phyloP scores from a whole-genome alignment of 1,140 invertebrate species.

The Coptotermes formosanus region DNA sequence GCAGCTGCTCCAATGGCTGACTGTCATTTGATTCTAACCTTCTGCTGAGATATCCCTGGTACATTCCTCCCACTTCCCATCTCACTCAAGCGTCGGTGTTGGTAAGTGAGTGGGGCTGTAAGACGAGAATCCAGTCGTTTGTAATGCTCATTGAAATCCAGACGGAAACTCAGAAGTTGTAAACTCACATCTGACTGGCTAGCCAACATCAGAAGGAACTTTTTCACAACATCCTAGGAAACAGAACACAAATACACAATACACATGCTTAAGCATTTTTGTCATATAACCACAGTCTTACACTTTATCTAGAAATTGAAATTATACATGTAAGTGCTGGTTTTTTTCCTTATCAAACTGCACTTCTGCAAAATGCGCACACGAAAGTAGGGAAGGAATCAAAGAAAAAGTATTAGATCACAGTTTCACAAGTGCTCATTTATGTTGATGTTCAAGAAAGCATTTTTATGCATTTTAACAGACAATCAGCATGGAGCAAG shows the following conservation, averaged over 20 bases:
- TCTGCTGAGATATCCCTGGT: not conserved
- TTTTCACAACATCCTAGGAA: slow-evolving; percentile 70
- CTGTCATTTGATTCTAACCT: slow-evolving; percentile 8
- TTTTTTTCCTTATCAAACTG: too few species aligned
- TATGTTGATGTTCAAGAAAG: too few species aligned
- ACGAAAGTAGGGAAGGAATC: too few species aligned
- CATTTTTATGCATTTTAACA: too few species aligned
- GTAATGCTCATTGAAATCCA: slow-evolving; percentile 92
- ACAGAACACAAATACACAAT: slow-evolving; percentile 30
- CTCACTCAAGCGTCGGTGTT: slow-evolving; percentile 59
- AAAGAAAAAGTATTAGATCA: too few species aligned
- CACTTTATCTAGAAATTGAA: too few species aligned
- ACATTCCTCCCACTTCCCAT: not conserved
- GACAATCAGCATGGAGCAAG: not conserved
- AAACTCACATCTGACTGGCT: slow-evolving; percentile 74
- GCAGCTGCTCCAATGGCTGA: not conserved
- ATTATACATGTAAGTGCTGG: too few species aligned
- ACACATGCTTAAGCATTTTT: too few species aligned
- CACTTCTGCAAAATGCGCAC: too few species aligned
- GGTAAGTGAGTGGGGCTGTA: slow-evolving; percentile 71
- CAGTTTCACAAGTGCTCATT: too few species aligned
- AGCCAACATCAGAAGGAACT: slow-evolving; percentile 76
- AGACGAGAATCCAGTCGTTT: slow-evolving; percentile 73
- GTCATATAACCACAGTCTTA: too few species aligned
- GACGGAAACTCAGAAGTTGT: slow-evolving; percentile 81